Conservation (phyloP, 2,113 vertebrate genomes). For the Bungarus multicinctus region DNA sequence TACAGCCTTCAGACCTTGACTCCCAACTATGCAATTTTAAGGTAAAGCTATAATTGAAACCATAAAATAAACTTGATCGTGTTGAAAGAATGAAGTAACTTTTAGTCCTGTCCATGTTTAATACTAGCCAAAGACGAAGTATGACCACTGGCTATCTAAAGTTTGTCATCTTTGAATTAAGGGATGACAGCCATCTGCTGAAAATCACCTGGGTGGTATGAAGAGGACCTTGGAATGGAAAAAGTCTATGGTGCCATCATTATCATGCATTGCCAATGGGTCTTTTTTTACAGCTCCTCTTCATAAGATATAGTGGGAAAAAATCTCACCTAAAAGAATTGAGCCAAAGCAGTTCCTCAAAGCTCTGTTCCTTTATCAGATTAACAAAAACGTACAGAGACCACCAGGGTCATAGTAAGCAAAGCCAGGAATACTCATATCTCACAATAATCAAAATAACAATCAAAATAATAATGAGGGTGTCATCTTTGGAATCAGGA, state of each 20-base stretch:
- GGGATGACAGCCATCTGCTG: not conserved
- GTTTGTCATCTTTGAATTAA: not conserved
- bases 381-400: not conserved
- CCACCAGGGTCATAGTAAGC: not conserved
- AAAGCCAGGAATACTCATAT: not conserved
- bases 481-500: not conserved
- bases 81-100: not conserved
- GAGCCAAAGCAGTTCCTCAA: not conserved
- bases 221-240: not conserved
- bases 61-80: not conserved
- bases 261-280: not conserved
- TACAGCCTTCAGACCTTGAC: not conserved
- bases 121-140: not conserved
- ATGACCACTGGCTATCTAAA: not conserved
- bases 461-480: not conserved
- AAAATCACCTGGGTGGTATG: not conserved
- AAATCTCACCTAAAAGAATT: not conserved
- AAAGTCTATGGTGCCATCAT: not conserved
- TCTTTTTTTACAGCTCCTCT: not conserved
- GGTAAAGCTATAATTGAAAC: not conserved
- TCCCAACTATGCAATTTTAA: not conserved
- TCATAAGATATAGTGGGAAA: not conserved
- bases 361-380: not conserved
- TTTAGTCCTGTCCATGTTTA: not conserved
- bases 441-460: not conserved